phyloP scores from a whole-genome alignment of 2,113 vertebrate species.

The Ia io region DNA sequence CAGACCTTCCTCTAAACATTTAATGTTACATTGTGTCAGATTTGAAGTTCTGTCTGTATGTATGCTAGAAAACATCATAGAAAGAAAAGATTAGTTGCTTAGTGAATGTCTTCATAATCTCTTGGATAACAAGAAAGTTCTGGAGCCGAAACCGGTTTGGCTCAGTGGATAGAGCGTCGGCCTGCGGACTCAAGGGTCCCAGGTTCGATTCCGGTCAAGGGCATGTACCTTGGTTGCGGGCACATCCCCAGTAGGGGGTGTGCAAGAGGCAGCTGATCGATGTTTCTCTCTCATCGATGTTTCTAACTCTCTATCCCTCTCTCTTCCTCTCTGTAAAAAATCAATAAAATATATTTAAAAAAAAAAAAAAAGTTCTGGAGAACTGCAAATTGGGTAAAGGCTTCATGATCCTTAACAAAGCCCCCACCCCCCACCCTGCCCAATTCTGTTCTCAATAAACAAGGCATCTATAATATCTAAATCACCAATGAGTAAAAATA shows the following conservation, averaged over 20 bases:
- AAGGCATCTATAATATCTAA: background rate
- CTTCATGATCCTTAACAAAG: background rate
- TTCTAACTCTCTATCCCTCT: too few species aligned
- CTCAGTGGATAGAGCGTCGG: too few species aligned
- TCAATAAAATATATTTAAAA: too few species aligned
- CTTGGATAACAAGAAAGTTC: background rate
- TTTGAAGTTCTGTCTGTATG: background rate
- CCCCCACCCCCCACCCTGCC: fast-evolving
- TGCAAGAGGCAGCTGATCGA: too few species aligned
- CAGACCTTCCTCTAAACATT: background rate
- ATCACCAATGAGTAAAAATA: background rate
- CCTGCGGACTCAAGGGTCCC: too few species aligned
- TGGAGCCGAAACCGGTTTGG: too few species aligned
- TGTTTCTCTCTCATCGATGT: too few species aligned
- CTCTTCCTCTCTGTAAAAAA: too few species aligned
- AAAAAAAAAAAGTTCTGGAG: background rate
- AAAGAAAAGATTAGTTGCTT: background rate
- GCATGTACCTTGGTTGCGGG: too few species aligned
- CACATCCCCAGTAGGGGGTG: too few species aligned
- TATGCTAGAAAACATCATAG: background rate
- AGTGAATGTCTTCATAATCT: background rate
- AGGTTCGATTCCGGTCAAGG: too few species aligned
- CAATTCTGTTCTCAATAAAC: background rate
- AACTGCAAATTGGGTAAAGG: background rate
- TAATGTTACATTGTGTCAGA: background rate